phyloP scores from a whole-genome alignment of 1,140 invertebrate genomes.

The Choristoneura fumiferana region DNA sequence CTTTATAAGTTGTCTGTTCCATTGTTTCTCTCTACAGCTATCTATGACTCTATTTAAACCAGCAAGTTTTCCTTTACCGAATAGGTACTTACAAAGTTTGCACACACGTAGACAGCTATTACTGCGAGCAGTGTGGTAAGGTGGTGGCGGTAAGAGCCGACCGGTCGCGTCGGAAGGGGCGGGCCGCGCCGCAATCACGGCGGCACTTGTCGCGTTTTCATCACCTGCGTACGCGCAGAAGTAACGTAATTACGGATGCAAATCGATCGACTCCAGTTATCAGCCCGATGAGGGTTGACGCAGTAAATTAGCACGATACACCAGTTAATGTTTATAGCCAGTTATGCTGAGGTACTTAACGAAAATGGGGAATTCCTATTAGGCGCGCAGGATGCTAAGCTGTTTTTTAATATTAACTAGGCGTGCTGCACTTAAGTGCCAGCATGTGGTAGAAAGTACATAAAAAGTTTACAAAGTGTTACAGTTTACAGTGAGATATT shows the following conservation, averaged over 20 bases:
- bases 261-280: slow-evolving; percentile 72
- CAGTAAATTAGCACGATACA: slow-evolving; percentile 65
- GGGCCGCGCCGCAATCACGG: slow-evolving; percentile 59
- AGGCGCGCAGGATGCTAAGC: neutral
- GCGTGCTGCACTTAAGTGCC: neutral
- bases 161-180: slow-evolving; percentile 62
- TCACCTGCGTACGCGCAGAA: slow-evolving; percentile 68
- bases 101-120: too few relatives aligned
- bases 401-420: slow-evolving; percentile 11
- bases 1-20: neutral
- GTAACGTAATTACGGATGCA: slow-evolving; percentile 76
- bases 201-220: slow-evolving; percentile 69
- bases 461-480: neutral
- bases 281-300: slow-evolving; percentile 60
- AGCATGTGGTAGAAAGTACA: neutral
- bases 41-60: too few relatives aligned
- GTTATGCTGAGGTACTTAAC: slow-evolving; percentile 52
- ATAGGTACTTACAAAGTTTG: too few relatives aligned
- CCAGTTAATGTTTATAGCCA: slow-evolving; percentile 64
- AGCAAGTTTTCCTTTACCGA: too few relatives aligned
- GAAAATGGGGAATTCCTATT: slow-evolving; percentile 47
- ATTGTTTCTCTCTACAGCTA: neutral
- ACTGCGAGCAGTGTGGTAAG: neutral
- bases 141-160: slow-evolving; percentile 34
- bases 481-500: too few relatives aligned